Base-by-base conservation (phyloP, 2,888 invertebrate genomes). In the Dasypolia templi region DNA sequence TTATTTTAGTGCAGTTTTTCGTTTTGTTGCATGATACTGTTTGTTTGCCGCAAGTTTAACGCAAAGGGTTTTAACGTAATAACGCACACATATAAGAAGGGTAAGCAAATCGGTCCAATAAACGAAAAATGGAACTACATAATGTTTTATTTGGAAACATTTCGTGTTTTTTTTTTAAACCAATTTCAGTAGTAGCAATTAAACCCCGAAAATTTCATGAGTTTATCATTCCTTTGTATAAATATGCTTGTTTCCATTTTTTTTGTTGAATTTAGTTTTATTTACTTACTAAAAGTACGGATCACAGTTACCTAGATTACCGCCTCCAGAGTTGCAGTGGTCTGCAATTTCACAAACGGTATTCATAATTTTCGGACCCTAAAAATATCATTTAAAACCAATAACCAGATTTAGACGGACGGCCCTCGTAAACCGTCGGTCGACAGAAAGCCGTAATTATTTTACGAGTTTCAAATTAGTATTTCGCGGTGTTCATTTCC, bases 401-500 rank as follows among this genome's bases (percentile, higher is more conserved):
- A 78, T 84, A 79, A 84, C 63, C 73, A 64, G 51, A 75, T 84
- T 73, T 81, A 76, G 77, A 72, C 61, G 56, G 26, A 26, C 53
- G 14, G 53, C 22, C 11, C 58, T 84, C 82, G 65, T 87, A 86
- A 87, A 86, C 46, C 59, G n/a, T n/a, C 11, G 29, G 64, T 74
- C 72, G 68, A 55, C 72, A 71, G 82, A 69, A 75, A 69, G 39
- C 72, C 72, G 64, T 77, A 51, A 73, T 66, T 61, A 68, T 78
- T 87, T 86, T 83, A 87, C 75, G 87, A 83, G 73, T 86, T 79
- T 79, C 75, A 78, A 86, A 87, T 87, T 86, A 86, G 74, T 85
- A 76, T 79, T 86, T 82, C 72, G 86, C 81, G 86, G 86, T 81
- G 67, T 63, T 39, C 75, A 70, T 70, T 83, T 86, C 86, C 87